phyloP scores from a whole-genome alignment of 2,113 vertebrate genomes.

The Serinus canaria region DNA sequence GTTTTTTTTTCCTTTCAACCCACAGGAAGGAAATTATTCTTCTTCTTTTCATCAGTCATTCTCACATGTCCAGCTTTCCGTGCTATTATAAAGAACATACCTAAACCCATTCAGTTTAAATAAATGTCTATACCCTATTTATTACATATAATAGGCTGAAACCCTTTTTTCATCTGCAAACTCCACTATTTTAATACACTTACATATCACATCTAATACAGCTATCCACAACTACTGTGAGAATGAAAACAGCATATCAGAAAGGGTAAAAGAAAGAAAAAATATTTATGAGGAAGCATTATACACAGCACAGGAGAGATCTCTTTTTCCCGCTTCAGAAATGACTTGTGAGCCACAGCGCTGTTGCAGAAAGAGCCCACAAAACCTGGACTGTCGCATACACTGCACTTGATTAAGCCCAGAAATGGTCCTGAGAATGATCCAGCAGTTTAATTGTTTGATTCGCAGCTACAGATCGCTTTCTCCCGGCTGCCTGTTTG shows the following conservation, averaged over 20 bases:
- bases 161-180: neutral
- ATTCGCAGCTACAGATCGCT: neutral
- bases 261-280: neutral
- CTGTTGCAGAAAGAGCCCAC: neutral
- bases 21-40: neutral
- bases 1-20: neutral
- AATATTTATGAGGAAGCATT: neutral
- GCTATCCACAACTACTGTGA: neutral
- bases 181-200: neutral
- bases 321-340: neutral
- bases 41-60: neutral
- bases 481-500: neutral
- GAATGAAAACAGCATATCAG: neutral
- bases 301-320: neutral
- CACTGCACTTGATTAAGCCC: neutral
- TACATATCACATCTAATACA: neutral
- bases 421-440: neutral
- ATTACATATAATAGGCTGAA: neutral
- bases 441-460: neutral
- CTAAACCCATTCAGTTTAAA: neutral
- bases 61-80: neutral
- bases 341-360: neutral
- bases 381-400: accelerated
- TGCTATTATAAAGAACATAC: neutral
- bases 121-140: neutral